These are phyloP conservation scores for Yponomeuta cagnagella DNA, from an alignment of 2,888 invertebrate genomes.

Conservation along the genomic window DNA sequence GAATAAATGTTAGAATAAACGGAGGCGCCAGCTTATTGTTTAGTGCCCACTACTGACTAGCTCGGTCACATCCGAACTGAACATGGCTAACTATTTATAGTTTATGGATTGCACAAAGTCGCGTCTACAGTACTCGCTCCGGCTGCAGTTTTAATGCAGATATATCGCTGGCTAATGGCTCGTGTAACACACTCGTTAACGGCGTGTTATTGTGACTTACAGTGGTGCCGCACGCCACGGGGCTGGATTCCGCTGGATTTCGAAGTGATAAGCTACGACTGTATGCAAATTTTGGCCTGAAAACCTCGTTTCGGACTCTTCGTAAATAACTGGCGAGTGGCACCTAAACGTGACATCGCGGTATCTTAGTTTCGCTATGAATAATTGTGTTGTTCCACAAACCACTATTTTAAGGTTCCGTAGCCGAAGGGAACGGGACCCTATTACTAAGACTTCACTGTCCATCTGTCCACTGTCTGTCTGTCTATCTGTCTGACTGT, in stretches of 20 bases:
- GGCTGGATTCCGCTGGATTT: neutral
- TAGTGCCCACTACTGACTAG: too few species aligned
- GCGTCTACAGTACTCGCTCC: neutral
- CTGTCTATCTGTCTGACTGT: too few species aligned
- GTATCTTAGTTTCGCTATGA: neutral
- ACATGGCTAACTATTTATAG: neutral
- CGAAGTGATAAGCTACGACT: neutral
- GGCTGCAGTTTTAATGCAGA: constrained; percentile 30
- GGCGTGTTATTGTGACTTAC: constrained; percentile 12
- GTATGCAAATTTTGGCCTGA: neutral
- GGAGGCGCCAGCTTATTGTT: too few species aligned
- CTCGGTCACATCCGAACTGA: too few species aligned
- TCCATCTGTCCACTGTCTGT: too few species aligned
- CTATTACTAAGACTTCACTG: too few species aligned
- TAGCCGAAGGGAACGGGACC: too few species aligned
- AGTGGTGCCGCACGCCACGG: neutral
- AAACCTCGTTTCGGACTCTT: neutral
- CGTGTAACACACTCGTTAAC: constrained; percentile 16
- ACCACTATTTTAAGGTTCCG: neutral
- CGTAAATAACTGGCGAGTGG: neutral
- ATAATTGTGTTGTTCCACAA: neutral
- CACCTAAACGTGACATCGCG: neutral
- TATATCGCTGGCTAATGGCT: constrained; percentile 30
- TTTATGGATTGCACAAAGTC: neutral
- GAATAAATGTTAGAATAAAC: too few species aligned